Evolutionary conservation across 2,113 vertebrate genomes (phyloP).

Genomic region (Motacilla alba): DNA sequence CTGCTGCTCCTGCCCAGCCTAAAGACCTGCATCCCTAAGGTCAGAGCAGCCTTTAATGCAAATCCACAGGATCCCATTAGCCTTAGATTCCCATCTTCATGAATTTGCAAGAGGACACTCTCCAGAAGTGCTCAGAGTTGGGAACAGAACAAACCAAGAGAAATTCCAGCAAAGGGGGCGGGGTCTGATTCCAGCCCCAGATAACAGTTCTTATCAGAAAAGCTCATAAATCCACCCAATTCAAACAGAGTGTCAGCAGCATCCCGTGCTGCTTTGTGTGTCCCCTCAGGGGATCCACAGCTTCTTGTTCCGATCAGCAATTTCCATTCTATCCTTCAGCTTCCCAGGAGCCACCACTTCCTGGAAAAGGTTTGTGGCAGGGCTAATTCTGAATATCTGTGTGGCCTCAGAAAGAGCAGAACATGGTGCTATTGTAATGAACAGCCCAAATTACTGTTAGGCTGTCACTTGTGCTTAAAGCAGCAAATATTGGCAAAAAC

Average conservation of each 20-base stretch:
- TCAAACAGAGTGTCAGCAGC: constrained; percentile 64
- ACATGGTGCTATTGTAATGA: neutral
- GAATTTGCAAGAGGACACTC: neutral
- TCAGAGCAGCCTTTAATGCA: neutral
- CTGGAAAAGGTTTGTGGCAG: neutral
- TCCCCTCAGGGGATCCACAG: constrained; percentile 9
- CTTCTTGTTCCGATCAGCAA: constrained; percentile 17
- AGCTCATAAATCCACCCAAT: constrained; percentile 60
- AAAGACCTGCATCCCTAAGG: neutral
- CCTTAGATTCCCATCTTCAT: neutral
- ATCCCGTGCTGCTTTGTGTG: constrained; percentile 7
- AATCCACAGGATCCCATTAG: neutral
- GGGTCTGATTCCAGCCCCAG: constrained; percentile 37
- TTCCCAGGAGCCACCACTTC: constrained; percentile 26
- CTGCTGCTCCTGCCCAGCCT: neutral
- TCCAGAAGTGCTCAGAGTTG: constrained; percentile 20
- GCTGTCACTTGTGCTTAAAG: neutral
- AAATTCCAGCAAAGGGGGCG: constrained; percentile 7
- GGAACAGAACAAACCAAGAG: constrained; percentile 34
- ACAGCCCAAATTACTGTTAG: neutral
- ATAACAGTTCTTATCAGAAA: constrained; percentile 51
- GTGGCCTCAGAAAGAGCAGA: neutral
- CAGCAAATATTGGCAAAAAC: neutral
- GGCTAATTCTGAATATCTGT: neutral
- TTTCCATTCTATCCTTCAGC: neutral